Evolutionary conservation across 2,113 vertebrate species (phyloP), one percentile per base, ranked within the genome.

Genomic region (Vulpes ferrilata): DNA sequence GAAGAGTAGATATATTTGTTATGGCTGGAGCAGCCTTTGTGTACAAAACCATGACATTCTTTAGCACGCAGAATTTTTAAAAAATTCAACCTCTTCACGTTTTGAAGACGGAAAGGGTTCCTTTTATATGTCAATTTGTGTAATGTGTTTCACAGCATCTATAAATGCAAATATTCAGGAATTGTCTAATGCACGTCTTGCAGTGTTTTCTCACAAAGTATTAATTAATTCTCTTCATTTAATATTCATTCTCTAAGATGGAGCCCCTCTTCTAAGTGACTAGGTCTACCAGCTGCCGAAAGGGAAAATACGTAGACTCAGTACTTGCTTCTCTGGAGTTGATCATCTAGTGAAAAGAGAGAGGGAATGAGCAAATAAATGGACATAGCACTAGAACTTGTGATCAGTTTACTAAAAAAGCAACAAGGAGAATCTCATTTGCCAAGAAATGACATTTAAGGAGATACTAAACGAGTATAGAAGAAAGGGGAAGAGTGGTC

Each of bases 1-100:
- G 35, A 97, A 94, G 74, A 80, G 59, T 67, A 96, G 55, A 55
- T 82, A 51, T 22, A 81, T 83, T 84, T 96, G 11, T 90, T 90
- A 74, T 74, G 65, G 60, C 59, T 82, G 20, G 11, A 85, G 69
- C 65, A 95, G 69, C 5, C 78, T 84, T 92, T 89, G 43, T 84
- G 48, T 65, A 96, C 12, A 87, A 96, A 94, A 76, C 38, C 38
- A 65, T 85, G 38, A 32, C 38, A 30, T 96, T 93, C n/a, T 88
- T 90, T 55, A 92, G 60, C 55, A 87, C 22, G 53, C 12, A 86
- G 51, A 84, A 90, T 43, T 94, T 83, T 79, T 74, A 11, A 11
- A 19, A 67, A 91, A 62, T 3, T 1, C 51, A 35, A 15, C 3
- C 1, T 79, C 20, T n/a, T 91, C 32, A 82, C 16, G 79, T 65